Evolutionary conservation across 2,888 invertebrate species (phyloP), one percentile per base, ranked within the genome.

Genomic region (Tethea ocularis): DNA sequence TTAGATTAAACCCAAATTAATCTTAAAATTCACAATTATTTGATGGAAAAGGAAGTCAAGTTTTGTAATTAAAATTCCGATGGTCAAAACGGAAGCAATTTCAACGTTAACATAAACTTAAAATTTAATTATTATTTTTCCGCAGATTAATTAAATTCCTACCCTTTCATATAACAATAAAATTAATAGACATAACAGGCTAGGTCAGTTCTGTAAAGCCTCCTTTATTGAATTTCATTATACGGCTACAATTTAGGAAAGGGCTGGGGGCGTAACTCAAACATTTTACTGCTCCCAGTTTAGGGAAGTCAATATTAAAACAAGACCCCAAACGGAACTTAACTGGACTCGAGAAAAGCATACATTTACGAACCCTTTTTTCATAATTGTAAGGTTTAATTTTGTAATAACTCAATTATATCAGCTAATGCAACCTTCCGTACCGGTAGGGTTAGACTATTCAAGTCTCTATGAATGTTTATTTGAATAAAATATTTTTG

Each of bases 211-310:
- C 61, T 66, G 59, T 67, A 66, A 63, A 63, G 63, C 58, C 60
- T 62, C 61, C 59, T 59, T 67, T 71, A 71, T 69, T 67, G 63
- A 66, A 65, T 74, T 72, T 65, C 70, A 74, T 72, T 72, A 74
- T 67, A 67, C 61, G 61, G 68, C 67, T 63, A 67, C 69, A 71
- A 74, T 63, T 72, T 68, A 70, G 61, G 26, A 62, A 66, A 68
- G 66, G 70, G 61, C 58, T 62, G 63, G 10, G 69, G 69, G 61
- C 57, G 61, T 63, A 63, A 68, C 58, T 72, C 71, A 69, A 64
- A 68, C 68, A 63, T 69, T 78, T 77, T 74, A 75, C 64, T 57
- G 61, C 58, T 57, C 63, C 61, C 64, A 62, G 64, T 67, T 68
- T 63, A 58, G 58, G 65, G 58, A 56, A 63, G 69, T 73, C 74